Percentiles rank a stretch among this genome's conserved stretches.
Conservation (phyloP, 2,113 vertebrate genomes). For the Psilopogon haemacephalus region DNA sequence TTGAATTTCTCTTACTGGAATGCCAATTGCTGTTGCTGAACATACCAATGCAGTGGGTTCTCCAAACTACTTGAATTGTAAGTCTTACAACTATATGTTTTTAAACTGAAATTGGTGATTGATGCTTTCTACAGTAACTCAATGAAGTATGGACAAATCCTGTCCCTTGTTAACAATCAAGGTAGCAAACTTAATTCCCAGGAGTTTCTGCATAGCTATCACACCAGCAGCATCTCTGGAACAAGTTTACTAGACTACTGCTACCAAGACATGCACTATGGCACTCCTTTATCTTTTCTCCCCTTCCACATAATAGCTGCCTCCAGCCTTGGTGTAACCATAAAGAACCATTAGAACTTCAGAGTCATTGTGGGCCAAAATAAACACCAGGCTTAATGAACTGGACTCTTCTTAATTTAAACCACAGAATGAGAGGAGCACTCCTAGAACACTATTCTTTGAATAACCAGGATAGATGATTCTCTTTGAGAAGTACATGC, state of each 20-base stretch:
- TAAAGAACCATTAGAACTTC: neutral
- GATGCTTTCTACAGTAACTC: neutral
- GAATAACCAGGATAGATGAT: neutral
- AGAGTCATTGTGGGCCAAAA: neutral
- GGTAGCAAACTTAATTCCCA: neutral
- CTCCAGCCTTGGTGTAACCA: neutral
- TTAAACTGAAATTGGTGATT: neutral
- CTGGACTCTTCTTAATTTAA: neutral
- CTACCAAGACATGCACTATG: neutral
- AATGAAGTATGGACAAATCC: neutral
- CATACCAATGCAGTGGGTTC: rapidly evolving
- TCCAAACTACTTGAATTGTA: neutral
- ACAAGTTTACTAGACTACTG: neutral
- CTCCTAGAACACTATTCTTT: neutral
- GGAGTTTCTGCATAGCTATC: neutral
- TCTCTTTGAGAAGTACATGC: neutral
- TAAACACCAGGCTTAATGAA: neutral
- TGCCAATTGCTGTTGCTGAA: neutral
- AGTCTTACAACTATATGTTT: neutral
- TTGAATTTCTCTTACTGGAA: neutral
- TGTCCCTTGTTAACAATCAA: neutral
- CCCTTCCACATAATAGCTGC: neutral
- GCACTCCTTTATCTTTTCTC: neutral
- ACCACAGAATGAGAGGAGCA: neutral
- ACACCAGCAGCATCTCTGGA: neutral